Base-by-base conservation (phyloP, 2,113 vertebrate genomes). In the Pteronura brasiliensis region DNA sequence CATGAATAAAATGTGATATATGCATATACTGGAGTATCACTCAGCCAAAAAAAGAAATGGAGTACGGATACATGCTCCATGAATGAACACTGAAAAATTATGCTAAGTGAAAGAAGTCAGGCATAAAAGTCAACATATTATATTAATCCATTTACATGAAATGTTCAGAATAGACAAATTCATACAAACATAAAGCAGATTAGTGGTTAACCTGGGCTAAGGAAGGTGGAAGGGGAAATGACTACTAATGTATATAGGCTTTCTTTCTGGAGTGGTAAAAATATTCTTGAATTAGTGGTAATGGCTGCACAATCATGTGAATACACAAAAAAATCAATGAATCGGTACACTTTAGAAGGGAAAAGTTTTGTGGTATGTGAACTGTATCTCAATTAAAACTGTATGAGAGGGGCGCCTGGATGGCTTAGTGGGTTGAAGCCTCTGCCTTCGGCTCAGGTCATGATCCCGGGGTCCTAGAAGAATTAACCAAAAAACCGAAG, bases 271-370 rank as follows among this genome's bases (percentile, higher is more conserved):
- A 36, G 21, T 88, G 86, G 79, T 18, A 7, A 95, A 92, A 90
- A 90, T 77, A 72, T 82, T 91, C 61, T 52, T 29, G 47, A 93
- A 92, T 95, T 3, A 82, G 39, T 57, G 27, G 44, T 86, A 17
- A 92, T 2, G 52, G 47, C 13, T 83, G n/a, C 25, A 86, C 49
- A 72, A 88, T 8, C 31, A 59, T 69, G 55, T 87, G 42, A 96
- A 83, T 14, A 93, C 44, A 93, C 27, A 34, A 84, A 92, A 92
- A 96, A 95, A 96, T 18, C 31, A 95, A 77, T 65, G 67, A 81
- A 52, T 13, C 63, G 0, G 0, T 81, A 71, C 15, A 94, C 14
- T 84, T 95, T 39, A 79, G 89, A 93, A 77, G 25, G 7, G 14
- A 83, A 83, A 25, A 79, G 13, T 81, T 95, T 87, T 88, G 47